A percentile compares a stretch with the other conserved stretches of the same genome.
phyloP scores from a whole-genome alignment of 2,797 vertebrate species.

The Sebastes matsubarae region DNA sequence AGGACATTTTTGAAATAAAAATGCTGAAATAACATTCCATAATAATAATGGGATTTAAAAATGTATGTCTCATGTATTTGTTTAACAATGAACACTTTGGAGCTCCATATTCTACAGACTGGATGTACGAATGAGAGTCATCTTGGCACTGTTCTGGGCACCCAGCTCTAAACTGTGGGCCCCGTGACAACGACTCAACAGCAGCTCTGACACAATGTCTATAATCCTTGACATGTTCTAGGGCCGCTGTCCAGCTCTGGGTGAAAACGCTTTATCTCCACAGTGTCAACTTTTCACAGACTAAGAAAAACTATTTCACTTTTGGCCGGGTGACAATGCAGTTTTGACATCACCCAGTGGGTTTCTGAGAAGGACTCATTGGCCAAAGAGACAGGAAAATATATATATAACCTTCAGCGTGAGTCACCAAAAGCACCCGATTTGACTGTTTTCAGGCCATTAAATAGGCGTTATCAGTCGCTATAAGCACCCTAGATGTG shows the following conservation, averaged over 20 bases:
- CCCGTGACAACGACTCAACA: slow-evolving; percentile 39
- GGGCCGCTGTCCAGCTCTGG: slow-evolving; percentile 34
- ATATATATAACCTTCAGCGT: not conserved
- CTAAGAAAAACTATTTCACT: slow-evolving; percentile 43
- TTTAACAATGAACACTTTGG: not conserved
- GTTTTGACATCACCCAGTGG: slow-evolving; percentile 37
- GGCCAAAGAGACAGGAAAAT: not conserved
- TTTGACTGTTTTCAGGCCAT: no score
- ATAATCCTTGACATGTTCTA: slow-evolving; percentile 56
- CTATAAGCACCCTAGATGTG: no score
- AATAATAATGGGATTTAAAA: not conserved
- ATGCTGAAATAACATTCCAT: not conserved
- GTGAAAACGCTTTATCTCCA: slow-evolving; percentile 48
- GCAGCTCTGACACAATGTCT: slow-evolving; percentile 51
- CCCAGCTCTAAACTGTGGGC: slow-evolving; percentile 18
- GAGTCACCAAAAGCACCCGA: slow-evolving; percentile 1
- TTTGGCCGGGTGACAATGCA: slow-evolving; percentile 31
- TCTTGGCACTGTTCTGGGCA: not conserved
- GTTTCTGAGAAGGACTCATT: slow-evolving; percentile 12
- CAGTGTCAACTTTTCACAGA: slow-evolving; percentile 48
- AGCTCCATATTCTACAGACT: not conserved
- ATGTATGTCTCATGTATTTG: not conserved
- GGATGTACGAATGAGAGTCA: slow-evolving; percentile 22
- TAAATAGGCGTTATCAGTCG: no score
- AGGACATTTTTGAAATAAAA: not conserved